Percentiles rank a stretch among this genome's conserved stretches.
phyloP scores from a whole-genome alignment of 2,113 vertebrate species.

The Bubalus kerabau region DNA sequence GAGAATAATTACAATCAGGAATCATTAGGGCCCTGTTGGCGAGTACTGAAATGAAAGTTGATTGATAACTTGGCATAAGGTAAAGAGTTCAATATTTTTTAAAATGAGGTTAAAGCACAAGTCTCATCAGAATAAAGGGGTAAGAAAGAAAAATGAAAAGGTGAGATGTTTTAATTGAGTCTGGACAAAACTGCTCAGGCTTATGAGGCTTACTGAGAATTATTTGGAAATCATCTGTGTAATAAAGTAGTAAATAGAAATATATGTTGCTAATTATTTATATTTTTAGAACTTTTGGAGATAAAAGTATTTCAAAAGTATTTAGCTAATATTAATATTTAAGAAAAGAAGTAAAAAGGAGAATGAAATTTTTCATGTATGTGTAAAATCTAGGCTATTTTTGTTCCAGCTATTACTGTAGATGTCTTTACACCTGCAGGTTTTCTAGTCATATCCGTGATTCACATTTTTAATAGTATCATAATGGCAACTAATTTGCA shows the following conservation, averaged over 20 bases:
- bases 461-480: conserved; percentile 46
- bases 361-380: neutral
- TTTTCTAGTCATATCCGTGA: neutral
- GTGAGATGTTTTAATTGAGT: neutral
- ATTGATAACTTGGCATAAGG: neutral
- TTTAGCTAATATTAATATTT: neutral
- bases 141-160: neutral
- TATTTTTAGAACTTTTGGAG: neutral
- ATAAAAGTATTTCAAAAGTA: neutral
- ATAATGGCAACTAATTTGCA: conserved; percentile 10
- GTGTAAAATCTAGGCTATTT: neutral
- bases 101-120: neutral
- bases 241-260: neutral
- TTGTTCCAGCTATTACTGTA: neutral
- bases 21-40: too few relatives aligned
- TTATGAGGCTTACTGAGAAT: neutral
- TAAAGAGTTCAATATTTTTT: neutral
- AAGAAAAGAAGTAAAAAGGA: neutral
- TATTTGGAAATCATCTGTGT: neutral
- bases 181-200: neutral
- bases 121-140: neutral
- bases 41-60: neutral
- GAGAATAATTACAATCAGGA: neutral
- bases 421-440: neutral
- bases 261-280: neutral